Evolutionary conservation across 2,797 vertebrate species (phyloP).

Genomic region (Holocentrus rufus): DNA sequence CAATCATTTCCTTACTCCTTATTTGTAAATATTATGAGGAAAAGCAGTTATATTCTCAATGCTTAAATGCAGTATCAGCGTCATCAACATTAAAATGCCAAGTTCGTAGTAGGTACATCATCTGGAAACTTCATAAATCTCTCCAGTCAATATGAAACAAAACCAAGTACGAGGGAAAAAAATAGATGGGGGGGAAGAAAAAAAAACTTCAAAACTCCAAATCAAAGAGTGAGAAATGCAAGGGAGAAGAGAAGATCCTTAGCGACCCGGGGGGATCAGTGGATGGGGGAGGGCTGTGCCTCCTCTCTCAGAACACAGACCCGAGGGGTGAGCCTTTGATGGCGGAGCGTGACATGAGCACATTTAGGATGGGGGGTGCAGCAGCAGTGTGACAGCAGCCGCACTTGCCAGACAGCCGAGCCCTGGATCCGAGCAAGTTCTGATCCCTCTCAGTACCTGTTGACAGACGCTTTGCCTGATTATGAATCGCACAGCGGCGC

Average conservation of each 20-base stretch:
- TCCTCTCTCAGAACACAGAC: conserved; percentile 72
- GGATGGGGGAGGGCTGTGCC: conserved; percentile 35
- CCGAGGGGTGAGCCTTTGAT: conserved; percentile 78
- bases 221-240: conserved; percentile 74
- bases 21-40: conserved; percentile 1
- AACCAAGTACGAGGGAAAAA: conserved; percentile 45
- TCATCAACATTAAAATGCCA: conserved; percentile 19
- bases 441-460: conserved; percentile 47
- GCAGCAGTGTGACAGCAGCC: conserved; percentile 68
- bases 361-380: conserved; percentile 68
- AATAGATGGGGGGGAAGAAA: conserved; percentile 47
- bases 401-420: conserved; percentile 56
- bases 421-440: conserved; percentile 38
- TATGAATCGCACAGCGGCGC: conserved; percentile 22
- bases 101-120: conserved; percentile 33
- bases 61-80: conserved; percentile 36
- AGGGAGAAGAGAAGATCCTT: conserved; percentile 70
- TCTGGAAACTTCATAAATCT: conserved; percentile 60
- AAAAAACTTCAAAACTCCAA: conserved; percentile 74
- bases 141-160: conserved; percentile 61
- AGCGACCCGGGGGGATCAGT: conserved; percentile 47
- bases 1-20: neutral
- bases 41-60: conserved; percentile 18
- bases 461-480: conserved; percentile 34
- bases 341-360: conserved; percentile 77